Base-by-base conservation (phyloP, 1,140 invertebrate genomes). In the Zaprionus africanus region DNA sequence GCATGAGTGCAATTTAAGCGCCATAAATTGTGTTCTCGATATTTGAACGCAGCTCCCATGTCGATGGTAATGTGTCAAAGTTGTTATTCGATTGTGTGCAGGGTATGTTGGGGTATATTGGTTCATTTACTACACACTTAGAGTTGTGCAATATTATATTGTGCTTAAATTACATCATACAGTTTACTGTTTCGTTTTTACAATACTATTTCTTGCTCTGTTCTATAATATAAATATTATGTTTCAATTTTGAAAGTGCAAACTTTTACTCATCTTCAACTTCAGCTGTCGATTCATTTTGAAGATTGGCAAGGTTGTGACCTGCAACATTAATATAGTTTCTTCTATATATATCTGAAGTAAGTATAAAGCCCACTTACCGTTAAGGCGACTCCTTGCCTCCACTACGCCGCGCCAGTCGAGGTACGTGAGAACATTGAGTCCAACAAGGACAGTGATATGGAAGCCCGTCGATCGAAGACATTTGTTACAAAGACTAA, bases 1-100 rank as follows among this genome's bases (percentile, higher is more conserved):
- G 84, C 84, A 83, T 87, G 84, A 87, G 81, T 87, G 84, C 84
- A 88, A 87, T 88, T 87, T 87, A 87, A 88, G 84, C 84, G 84
- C 84, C 84, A 87, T 87, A 87, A 87, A 87, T 87, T 87, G 63
- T 88, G 66, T 65, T 71, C 63, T 59, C 83, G 63, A 65, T 28
- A 61, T 71, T 64, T 61, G 43, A 78, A 54, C 26, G 63, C 64
- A 41, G 59, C 57, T 76, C 73, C 51, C 67, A 57, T 57, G 49
- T 78, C 68, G 71, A 59, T 87, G 80, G 82, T 80, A 80, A 80
- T 73, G 54, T 88, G 84, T 83, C 83, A 87, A 87, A 83, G 60
- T 78, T 75, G 57, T 67, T 66, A 41, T 64, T 34, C 63, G 63
- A 67, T 76, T 76, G 63, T 7, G 26, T 51, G 38, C 41, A 51